Conservation (phyloP, 2,797 vertebrate genomes). For the Pantherophis alleghaniensis region DNA sequence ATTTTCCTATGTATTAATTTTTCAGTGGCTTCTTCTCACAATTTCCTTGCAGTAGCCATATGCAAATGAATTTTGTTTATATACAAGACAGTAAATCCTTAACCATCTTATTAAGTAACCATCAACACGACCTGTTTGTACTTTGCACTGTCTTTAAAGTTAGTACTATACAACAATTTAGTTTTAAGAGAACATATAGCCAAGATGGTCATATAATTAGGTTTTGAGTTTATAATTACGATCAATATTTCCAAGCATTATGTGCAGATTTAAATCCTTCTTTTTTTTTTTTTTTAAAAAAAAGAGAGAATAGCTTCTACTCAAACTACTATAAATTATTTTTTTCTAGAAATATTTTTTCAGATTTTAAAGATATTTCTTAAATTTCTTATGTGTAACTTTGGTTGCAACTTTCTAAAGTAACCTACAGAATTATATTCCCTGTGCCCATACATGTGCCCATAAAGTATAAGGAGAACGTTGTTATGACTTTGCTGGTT, state of each 20-base stretch:
- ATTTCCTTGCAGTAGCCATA: background rate
- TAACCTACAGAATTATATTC: background rate
- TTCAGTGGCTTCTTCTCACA: background rate
- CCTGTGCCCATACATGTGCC: background rate
- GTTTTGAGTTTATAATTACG: constrained; percentile 5
- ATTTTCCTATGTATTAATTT: background rate
- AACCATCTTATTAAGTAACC: background rate
- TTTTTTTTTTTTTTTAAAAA: background rate
- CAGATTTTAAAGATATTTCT: background rate
- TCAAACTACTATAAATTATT: background rate
- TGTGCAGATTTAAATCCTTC: background rate
- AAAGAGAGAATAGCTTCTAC: background rate
- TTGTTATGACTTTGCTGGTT: background rate
- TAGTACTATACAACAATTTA: constrained; percentile 15
- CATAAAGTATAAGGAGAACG: background rate
- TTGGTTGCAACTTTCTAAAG: background rate
- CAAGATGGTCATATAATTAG: constrained; percentile 36
- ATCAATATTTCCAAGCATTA: constrained; percentile 32
- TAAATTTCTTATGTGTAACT: background rate
- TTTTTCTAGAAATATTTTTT: background rate
- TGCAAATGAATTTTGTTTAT: background rate
- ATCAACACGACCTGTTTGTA: background rate
- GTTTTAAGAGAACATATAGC: constrained; percentile 39
- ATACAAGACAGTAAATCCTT: background rate
- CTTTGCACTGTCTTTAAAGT: background rate